Evolutionary conservation across 2,888 invertebrate species (phyloP), one percentile per base, ranked within the genome.

Genomic region (Magallana nippona): DNA sequence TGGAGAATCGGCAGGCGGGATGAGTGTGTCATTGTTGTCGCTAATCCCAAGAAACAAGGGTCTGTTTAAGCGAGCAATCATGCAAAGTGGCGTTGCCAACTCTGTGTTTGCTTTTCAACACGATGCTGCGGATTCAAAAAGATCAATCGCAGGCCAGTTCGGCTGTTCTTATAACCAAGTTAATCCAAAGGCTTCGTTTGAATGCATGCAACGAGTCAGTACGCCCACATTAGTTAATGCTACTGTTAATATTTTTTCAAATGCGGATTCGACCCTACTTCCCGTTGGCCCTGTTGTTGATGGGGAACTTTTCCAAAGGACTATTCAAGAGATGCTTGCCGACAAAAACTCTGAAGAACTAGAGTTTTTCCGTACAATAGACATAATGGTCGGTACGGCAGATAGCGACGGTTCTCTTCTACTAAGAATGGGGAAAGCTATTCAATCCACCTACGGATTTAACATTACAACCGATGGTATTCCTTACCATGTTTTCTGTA

Each of bases 1-100:
- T 83, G 85, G 85, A 63, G 80, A 85, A 56, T 85, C 85, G 15
- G 85, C 85, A 60, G 85, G 85, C 3, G 81, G 83, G 2, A 71
- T 81, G 15, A 80, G 80, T 78, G 78, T 83, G 19, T 60, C 82
- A 11, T 63, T 57, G 5, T 56, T 79, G 5, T 58, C 82, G 22
- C 15, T 86, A 10, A 81, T 80, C 27, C 85, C 85, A 22, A 55
- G 57, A 44, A 83, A 62, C 62, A 55, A 79, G 27, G 86, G 85
- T 32, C 71, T 86, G 5, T 85, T 86, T 58, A 78, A 86, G 55
- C 63, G 86, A 2, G 82, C 79, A 2, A 85, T 86, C 44, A 32
- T 58, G 55, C 55, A 86, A 32, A 85, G 86, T 82, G 85, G 86
- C 15, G 60, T 78, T 8, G 81, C 78, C 10, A 57, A 84, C 63